phyloP scores from a whole-genome alignment of 2,113 vertebrate genomes.

The Phyllopteryx taeniolatus region DNA sequence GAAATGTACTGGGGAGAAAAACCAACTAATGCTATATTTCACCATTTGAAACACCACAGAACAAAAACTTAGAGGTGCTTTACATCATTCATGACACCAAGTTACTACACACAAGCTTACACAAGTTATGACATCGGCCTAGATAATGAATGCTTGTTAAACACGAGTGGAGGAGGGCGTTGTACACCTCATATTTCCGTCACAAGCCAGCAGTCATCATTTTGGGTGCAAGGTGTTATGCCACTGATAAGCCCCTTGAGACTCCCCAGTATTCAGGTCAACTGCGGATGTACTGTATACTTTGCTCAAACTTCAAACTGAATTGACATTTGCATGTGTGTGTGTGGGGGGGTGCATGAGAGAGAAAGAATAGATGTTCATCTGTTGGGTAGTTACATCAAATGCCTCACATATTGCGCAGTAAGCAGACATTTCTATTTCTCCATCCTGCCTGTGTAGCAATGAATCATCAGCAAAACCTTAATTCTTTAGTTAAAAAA shows the following conservation, averaged over 20 bases:
- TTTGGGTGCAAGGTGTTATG: slow-evolving; percentile 32
- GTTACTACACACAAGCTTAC: neutral
- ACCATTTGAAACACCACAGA: neutral
- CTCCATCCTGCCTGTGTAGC: slow-evolving; percentile 32
- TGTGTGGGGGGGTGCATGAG: too few relatives aligned
- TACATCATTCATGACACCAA: neutral
- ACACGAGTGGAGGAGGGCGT: slow-evolving; percentile 12
- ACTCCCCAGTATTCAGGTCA: slow-evolving; percentile 33
- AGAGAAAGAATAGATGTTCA: slow-evolving; percentile 1
- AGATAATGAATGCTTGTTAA: neutral
- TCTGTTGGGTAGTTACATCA: slow-evolving; percentile 36
- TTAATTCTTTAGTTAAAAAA: slow-evolving; percentile 16
- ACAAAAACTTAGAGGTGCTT: neutral
- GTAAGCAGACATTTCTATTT: slow-evolving; percentile 22
- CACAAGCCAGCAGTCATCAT: slow-evolving; percentile 36
- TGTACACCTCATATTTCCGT: slow-evolving; percentile 40
- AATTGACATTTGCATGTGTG: neutral
- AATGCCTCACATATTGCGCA: slow-evolving; percentile 29
- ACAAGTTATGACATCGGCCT: neutral
- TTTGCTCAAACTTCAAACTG: slow-evolving; percentile 2
- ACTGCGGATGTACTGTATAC: neutral
- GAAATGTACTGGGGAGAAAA: neutral
- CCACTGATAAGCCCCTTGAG: slow-evolving; percentile 28
- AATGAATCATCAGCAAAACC: slow-evolving; percentile 46
- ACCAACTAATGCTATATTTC: too few relatives aligned